These are phyloP conservation scores for Criorhina ranunculi DNA, from an alignment of 2,888 invertebrate species.

Conservation along the genomic window DNA sequence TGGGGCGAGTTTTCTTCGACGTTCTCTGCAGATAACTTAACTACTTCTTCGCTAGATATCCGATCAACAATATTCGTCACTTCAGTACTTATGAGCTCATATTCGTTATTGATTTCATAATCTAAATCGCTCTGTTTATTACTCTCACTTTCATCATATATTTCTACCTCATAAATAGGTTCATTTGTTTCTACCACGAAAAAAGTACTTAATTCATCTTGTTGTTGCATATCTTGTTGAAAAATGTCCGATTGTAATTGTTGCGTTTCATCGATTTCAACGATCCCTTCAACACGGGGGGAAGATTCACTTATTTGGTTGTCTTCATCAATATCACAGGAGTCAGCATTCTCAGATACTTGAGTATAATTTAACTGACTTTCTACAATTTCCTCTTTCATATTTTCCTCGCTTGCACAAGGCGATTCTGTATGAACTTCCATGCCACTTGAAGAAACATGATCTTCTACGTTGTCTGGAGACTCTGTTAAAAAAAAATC, in stretches of 20 bases:
- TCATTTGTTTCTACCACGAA: slow-evolving; percentile 29
- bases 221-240: neutral
- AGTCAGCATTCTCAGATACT: neutral
- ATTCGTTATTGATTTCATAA: slow-evolving; percentile 38
- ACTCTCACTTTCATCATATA: slow-evolving; percentile 36
- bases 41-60: slow-evolving; percentile 19
- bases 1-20: neutral
- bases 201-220: neutral
- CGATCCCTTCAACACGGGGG: no score
- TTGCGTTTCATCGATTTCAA: neutral
- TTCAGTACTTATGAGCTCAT: slow-evolving; percentile 59
- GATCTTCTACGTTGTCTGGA: slow-evolving; percentile 4
- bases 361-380: neutral
- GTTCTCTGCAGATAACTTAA: neutral
- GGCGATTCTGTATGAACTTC: slow-evolving; percentile 2
- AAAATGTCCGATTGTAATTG: neutral
- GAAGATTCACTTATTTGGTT: neutral
- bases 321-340: neutral
- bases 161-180: slow-evolving; percentile 35
- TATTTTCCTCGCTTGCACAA: neutral
- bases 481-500: slow-evolving; percentile 2
- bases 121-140: slow-evolving; percentile 12
- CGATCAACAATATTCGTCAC: slow-evolving; percentile 43
- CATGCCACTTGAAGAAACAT: slow-evolving; percentile 49
- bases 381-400: neutral